Evolutionary conservation across 30 jellyfish, hydroid and myxozoan genomes (phyloP), one percentile per base, ranked within the genome.

Genomic region (Hydra vulgaris): DNA sequence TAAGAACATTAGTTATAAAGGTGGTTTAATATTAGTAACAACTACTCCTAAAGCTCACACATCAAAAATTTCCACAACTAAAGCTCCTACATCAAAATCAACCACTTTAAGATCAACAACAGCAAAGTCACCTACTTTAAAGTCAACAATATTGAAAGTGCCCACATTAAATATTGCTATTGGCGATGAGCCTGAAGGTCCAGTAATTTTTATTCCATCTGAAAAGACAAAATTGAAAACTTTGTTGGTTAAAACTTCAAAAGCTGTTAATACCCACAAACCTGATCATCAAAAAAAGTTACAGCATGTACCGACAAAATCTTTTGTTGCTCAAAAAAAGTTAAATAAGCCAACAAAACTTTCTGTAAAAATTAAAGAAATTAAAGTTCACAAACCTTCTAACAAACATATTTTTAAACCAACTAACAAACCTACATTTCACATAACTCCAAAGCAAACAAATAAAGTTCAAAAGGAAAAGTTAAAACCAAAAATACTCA

Each of bases 91-190:
- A 40, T 18, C 26, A 22, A 73, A 27, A 3, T n/a, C 74, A 7
- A 8, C 1, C 8, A 73, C 7, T n/a, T 18, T 23, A 73, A 25
- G 26, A 73, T 68, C 75, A 61, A 61, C 0, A 61, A 0, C 19
- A 61, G 19, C 72, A 61, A 61, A n/a, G 19, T 61, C 19, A 61
- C 18, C 72, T 17, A 61, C 18, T 17, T 17, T 21, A 61, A 61
- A 21, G 72, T 61, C 19, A 21, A 61, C 0, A 61, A 74, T 88
- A 19, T 75, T 88, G 12, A 75, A 82, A 22, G 81, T 92, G 17
- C 98, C 98, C 1, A 87, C 96, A 27, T 66, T 92, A 76, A 87
- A 81, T 26, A 92, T 92, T 27, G 81, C 88, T 21, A 85, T 95
- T 18, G 95, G 95, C 22, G 98, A 92, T 73, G 98, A 92, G 61